phyloP scores from a whole-genome alignment of 2,113 vertebrate genomes.

The Phodopus roborovskii region DNA sequence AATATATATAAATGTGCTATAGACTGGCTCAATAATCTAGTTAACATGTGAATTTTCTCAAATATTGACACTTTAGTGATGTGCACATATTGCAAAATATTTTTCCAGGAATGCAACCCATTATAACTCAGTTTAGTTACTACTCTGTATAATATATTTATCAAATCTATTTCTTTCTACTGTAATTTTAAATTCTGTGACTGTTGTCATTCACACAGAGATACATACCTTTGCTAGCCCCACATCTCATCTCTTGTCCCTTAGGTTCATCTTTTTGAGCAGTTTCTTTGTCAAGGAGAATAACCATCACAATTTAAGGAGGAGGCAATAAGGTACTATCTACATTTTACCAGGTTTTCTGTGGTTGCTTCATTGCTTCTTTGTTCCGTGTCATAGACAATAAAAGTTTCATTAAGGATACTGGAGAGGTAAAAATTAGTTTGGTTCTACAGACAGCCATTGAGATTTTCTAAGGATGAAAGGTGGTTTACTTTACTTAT shows the following conservation, averaged over 20 bases:
- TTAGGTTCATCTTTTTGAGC: background rate
- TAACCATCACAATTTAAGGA: background rate
- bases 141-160: background rate
- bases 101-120: background rate
- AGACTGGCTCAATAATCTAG: background rate
- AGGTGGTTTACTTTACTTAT: background rate
- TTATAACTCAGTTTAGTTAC: background rate
- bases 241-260: background rate
- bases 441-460: background rate
- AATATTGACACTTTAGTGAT: background rate
- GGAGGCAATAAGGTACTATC: background rate
- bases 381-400: background rate
- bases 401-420: background rate
- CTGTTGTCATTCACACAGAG: background rate
- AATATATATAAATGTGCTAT: background rate
- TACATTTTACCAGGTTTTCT: background rate
- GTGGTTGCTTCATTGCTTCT: background rate
- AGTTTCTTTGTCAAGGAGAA: background rate
- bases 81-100: background rate
- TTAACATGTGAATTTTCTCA: background rate
- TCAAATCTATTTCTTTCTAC: background rate
- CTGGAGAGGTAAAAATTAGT: background rate
- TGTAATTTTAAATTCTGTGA: background rate
- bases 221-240: background rate
- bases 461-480: background rate